Percentiles rank a stretch among this genome's conserved stretches.
Conservation (phyloP, 2,797 vertebrate genomes). For the Myotis pilosus region DNA sequence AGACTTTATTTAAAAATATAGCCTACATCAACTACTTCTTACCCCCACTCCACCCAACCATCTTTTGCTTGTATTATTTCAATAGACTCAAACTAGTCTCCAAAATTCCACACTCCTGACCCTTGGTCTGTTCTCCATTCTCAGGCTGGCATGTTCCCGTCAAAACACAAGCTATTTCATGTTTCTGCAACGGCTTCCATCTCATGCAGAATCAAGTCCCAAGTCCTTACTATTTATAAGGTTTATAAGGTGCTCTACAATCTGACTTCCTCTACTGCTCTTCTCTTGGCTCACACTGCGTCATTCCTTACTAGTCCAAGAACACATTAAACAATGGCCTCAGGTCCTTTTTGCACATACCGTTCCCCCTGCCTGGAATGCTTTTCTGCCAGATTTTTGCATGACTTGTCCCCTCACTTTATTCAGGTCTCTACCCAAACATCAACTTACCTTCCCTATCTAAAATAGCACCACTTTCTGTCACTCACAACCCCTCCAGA, state of each 20-base stretch:
- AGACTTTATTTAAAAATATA: conserved; percentile 4
- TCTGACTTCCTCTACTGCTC: neutral
- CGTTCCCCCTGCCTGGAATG: neutral
- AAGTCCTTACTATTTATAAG: neutral
- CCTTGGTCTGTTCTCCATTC: neutral
- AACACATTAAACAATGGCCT: neutral
- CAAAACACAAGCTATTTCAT: neutral
- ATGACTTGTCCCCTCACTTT: neutral
- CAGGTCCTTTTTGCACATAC: neutral
- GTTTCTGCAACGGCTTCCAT: neutral
- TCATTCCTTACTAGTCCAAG: neutral
- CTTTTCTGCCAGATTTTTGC: neutral
- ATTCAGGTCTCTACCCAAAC: neutral
- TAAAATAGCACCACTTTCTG: neutral
- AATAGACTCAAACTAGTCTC: neutral
- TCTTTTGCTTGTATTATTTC: neutral
- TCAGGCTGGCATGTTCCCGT: neutral
- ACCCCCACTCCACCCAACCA: neutral
- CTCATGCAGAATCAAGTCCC: neutral
- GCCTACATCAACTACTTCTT: neutral
- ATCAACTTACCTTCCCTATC: neutral
- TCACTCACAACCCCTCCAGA: neutral
- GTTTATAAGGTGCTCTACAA: neutral
- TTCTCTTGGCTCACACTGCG: neutral
- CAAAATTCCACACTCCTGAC: neutral